Percentiles rank a stretch among this genome's conserved stretches.
Evolutionary conservation across 1,140 invertebrate genomes (phyloP).

Genomic region (Schmidtea mediterranea): DNA sequence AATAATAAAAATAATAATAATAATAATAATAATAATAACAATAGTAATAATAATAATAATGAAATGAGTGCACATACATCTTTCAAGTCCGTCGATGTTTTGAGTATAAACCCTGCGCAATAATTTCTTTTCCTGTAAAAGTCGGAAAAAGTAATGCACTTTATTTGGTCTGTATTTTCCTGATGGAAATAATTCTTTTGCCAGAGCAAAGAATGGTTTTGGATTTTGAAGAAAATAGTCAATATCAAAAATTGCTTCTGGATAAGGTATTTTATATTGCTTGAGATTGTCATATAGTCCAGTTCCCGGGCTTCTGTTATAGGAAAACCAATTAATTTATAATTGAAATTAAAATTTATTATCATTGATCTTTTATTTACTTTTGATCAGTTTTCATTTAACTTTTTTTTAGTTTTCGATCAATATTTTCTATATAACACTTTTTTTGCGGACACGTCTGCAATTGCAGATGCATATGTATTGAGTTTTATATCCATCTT

Average conservation of each 20-base stretch:
- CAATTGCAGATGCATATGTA: too few species aligned
- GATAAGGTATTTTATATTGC: conserved; percentile 66
- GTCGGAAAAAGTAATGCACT: conserved; percentile 24
- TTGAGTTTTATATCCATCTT: too few species aligned
- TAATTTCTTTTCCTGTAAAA: conserved; percentile 21
- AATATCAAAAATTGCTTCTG: conserved; percentile 80
- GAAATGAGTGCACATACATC: conserved; percentile 19
- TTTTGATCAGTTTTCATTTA: too few species aligned
- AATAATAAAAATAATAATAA: too few species aligned
- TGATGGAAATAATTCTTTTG: conserved; percentile 25
- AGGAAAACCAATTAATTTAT: neutral
- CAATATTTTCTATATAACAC: too few species aligned
- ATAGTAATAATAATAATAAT: neutral
- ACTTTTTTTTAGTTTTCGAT: too few species aligned
- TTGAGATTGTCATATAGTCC: conserved; percentile 69
- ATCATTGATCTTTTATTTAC: too few species aligned
- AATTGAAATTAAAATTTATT: conserved; percentile 7
- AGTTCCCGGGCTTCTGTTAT: conserved; percentile 56
- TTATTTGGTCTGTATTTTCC: conserved; percentile 26
- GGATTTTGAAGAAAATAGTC: conserved; percentile 24
- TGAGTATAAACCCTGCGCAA: conserved; percentile 27
- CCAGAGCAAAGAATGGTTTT: conserved; percentile 27
- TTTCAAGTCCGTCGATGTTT: conserved; percentile 29
- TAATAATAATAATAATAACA: too few species aligned
- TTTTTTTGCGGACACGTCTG: too few species aligned